Conservation (phyloP, 2,113 vertebrate species). For the Sardina pilchardus region DNA sequence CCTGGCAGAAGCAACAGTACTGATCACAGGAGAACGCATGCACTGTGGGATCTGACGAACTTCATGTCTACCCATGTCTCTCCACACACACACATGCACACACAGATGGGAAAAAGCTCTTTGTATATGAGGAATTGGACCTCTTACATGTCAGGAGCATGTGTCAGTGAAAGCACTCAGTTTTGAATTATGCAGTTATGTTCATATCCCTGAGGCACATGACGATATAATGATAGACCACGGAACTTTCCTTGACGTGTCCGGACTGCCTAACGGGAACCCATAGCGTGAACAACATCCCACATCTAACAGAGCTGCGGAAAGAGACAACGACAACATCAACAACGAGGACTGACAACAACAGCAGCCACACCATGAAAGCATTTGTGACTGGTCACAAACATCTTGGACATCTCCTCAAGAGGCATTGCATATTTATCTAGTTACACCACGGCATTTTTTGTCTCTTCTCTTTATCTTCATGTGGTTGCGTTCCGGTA, state of each 20-base stretch:
- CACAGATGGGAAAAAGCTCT: neutral
- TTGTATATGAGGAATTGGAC: neutral
- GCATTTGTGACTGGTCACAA: neutral
- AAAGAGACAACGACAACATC: neutral
- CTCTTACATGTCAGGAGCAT: neutral
- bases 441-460: neutral
- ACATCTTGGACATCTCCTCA: neutral
- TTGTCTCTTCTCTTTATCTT: neutral
- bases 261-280: neutral
- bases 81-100: neutral
- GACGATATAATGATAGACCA: slow-evolving; percentile 28
- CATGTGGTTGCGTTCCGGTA: neutral
- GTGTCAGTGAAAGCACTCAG: slow-evolving; percentile 18
- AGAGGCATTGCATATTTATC: neutral
- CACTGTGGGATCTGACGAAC: too few relatives aligned
- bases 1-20: neutral
- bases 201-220: slow-evolving; percentile 26
- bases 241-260: slow-evolving; percentile 21
- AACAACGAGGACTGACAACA: neutral
- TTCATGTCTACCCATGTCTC: neutral
- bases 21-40: neutral
- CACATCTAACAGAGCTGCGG: neutral
- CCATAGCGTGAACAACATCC: neutral
- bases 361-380: neutral
- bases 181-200: slow-evolving; percentile 23